Base-by-base conservation (phyloP, 2,113 vertebrate genomes). In the Picathartes gymnocephalus region DNA sequence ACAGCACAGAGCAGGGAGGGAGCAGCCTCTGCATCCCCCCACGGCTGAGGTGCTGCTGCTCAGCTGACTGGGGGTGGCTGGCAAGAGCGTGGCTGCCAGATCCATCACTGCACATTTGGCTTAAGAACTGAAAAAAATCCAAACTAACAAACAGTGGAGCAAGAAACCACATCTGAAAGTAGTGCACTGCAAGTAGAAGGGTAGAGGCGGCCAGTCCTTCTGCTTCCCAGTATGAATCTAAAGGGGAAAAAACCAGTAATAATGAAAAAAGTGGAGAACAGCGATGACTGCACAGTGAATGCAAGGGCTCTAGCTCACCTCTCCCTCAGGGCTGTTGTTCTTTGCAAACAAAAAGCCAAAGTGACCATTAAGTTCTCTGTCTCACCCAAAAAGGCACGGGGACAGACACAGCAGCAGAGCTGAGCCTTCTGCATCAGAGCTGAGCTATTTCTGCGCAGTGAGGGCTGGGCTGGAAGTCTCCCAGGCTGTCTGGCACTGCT, bases 41-140 rank as follows among this genome's bases (percentile, higher is more conserved):
- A 3, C 0, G 2, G 79, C 66, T 42, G 24, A 61, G 79, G 35
- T 5, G 9, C 31, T 51, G 54, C 82, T 62, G 56, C 47, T 95
- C 88, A 78, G 88, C 91, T 94, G 92, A 66, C 64, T 86, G 91
- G 86, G 65, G 88, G 88, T 91, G 95, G 69, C 72, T 81, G 68
- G 68, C 24, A 11, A 53, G 71, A 53, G 72, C 0, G 6, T 37
- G 62, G 53, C 92, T 96, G 88, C 82, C 69, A 93, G 71, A 84
- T 86, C 86, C 60, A 53, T 76, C 74, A 11, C 6, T 51, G 57
- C 61, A 86, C 71, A 25, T 65, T 81, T 83, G 68, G 68, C 39
- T 92, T 56, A 54, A 77, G 83, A 66, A 48, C 0, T 53, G 33
- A 2, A 27, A 28, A 65, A 72, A 58, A 64, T 11, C 57, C 68